These are phyloP conservation scores for Xanthorhoe designata DNA, from an alignment of 2,888 invertebrate species.

Conservation along the genomic window DNA sequence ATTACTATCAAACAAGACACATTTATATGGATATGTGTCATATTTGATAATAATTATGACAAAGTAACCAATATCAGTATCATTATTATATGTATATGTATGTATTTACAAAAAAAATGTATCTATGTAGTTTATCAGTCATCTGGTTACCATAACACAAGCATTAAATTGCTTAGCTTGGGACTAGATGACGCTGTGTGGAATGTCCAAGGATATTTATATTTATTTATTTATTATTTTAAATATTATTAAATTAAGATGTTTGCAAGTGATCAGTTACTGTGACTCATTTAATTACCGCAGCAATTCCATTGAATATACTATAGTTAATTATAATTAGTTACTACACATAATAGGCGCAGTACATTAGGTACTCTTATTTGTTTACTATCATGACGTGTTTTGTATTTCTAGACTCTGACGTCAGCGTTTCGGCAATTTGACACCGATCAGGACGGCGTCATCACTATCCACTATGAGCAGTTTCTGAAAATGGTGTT, in stretches of 20 bases:
- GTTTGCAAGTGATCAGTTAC: background rate
- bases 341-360: slow-evolving; percentile 11
- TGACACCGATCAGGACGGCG: slow-evolving; percentile 97
- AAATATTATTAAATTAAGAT: background rate
- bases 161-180: too few relatives aligned
- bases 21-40: too few relatives aligned
- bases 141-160: too few relatives aligned
- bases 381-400: slow-evolving; percentile 13
- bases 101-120: too few relatives aligned
- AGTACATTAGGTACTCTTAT: background rate
- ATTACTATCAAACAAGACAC: too few relatives aligned
- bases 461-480: slow-evolving; percentile 97
- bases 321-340: slow-evolving; percentile 2
- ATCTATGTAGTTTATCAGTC: too few relatives aligned
- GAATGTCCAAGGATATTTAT: too few relatives aligned
- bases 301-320: background rate
- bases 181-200: too few relatives aligned
- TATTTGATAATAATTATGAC: too few relatives aligned
- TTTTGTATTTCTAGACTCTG: slow-evolving; percentile 89
- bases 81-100: too few relatives aligned
- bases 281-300: slow-evolving; percentile 16
- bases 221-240: too few relatives aligned
- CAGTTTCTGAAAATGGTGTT: slow-evolving; percentile 97
- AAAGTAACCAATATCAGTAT: too few relatives aligned
- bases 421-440: slow-evolving; percentile 94